Evolutionary conservation across 1,140 invertebrate species (phyloP), one percentile per base, ranked within the genome.

Genomic region (Nephotettix cincticeps): DNA sequence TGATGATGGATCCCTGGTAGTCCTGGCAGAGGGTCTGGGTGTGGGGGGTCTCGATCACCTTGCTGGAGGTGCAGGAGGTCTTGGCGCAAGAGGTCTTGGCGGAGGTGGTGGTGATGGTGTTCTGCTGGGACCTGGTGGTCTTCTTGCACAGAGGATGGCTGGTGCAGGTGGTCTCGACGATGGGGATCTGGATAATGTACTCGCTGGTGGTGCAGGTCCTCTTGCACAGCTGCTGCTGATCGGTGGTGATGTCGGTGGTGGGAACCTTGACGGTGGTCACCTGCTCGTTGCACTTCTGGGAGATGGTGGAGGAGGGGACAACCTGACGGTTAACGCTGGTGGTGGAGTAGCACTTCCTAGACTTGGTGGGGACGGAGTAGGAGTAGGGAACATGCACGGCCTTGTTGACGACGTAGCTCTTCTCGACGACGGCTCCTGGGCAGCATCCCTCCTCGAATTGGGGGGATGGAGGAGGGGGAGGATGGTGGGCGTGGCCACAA

Each of bases 121-220:
- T 61, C 23, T 27, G 6, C 25, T 61, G 56, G 23, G 56, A 25
- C 14, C 25, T 14, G 25, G n/a, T 6, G 21, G 56, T 61, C 56
- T 61, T 25, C 56, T 61, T 61, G 56, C 56, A 61, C 21, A 61
- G 25, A 61, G 56, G 56, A 61, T 21, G 1, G 56, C 25, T 61
- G 21, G 21, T 11, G 56, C 56, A 61, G 56, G 25, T 28, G 56
- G 56, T 61, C 56, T 61, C 56, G 23, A 27, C 27, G 25, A 61
- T 28, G 25, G 56, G 56, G 56, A 61, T 61, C 25, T 61, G 56
- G 56, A 61, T 61, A 6, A 61, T 28, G 56, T 61, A 61, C 56
- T 61, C 56, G 25, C 23, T 61, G 56, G 56, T 61, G 27, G 56
- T 61, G 25, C 56, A 61, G 21, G 27, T 23, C 56, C 28, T 61